phyloP scores from a whole-genome alignment of 2,113 vertebrate species.

The Asarcornis scutulata region DNA sequence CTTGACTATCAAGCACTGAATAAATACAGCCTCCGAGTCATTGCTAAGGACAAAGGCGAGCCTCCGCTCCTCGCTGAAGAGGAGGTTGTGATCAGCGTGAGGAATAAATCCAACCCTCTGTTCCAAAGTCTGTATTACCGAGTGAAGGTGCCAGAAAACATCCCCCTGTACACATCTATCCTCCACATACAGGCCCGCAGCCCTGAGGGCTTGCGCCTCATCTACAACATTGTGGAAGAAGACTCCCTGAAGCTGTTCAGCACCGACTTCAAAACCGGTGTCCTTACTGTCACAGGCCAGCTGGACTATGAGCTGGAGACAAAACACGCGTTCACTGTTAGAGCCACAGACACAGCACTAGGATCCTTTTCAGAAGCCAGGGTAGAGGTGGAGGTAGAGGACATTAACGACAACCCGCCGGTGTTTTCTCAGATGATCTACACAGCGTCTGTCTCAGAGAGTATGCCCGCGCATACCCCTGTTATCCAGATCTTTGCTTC shows the following conservation, averaged over 20 bases:
- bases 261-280: slow-evolving; percentile 93
- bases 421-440: slow-evolving; percentile 84
- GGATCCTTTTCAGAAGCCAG: slow-evolving; percentile 91
- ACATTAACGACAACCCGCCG: slow-evolving; percentile 92
- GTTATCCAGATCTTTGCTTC: slow-evolving; percentile 85
- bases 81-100: slow-evolving; percentile 88
- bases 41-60: slow-evolving; percentile 85
- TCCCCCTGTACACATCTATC: slow-evolving; percentile 88
- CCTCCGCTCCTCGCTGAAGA: slow-evolving; percentile 80
- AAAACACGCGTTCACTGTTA: slow-evolving; percentile 84
- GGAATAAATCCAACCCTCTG: slow-evolving; percentile 92
- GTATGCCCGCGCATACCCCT: slow-evolving; percentile 83
- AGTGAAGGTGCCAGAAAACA: slow-evolving; percentile 91
- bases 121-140: slow-evolving; percentile 92
- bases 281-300: slow-evolving; percentile 86
- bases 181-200: slow-evolving; percentile 95
- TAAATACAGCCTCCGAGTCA: slow-evolving; percentile 88
- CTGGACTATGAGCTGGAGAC: slow-evolving; percentile 90
- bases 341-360: slow-evolving; percentile 90
- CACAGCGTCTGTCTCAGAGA: slow-evolving; percentile 79
- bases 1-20: slow-evolving; percentile 91
- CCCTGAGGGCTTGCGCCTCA: slow-evolving; percentile 92
- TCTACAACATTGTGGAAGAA: slow-evolving; percentile 93
- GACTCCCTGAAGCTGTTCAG: slow-evolving; percentile 86
- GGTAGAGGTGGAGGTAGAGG: slow-evolving; percentile 91